Base-by-base conservation (phyloP, 2,113 vertebrate genomes). In the Perca schrenkii region DNA sequence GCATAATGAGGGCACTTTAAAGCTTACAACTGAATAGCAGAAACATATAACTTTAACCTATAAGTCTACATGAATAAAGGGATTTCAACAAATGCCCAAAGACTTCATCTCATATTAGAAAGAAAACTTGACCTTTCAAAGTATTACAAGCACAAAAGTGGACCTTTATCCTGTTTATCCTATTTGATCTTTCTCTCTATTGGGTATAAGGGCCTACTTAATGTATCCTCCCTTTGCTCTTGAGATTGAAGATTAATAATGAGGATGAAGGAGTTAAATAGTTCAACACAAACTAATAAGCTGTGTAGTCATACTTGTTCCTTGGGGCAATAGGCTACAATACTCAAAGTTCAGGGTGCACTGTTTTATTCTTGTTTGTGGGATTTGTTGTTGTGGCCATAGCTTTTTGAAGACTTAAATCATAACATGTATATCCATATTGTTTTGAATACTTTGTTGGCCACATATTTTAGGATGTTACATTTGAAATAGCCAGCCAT, bases 31-130 rank as follows among this genome's bases (percentile, higher is more conserved):
- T 22, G 1, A 68, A 84, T 34, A 6, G 34, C 22, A 68, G 8
- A 46, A 61, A 56, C 5, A 25, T 31, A 31, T 16, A 31, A 6
- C 4, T 47, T 56, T 21, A 43, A 75, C 21, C 31, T 6, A 31
- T 46, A 28, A 16, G 8, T n/a, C 13, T 46, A 16, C 3, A 22
- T 21, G 15, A 54, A 46, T 47, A 52, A 3, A 31, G 21, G 16
- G 34, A 69, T 67, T 63, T 52, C 10, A 65, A 72, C 54, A 57
- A 36, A 43, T 36, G 17, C 19, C n/a, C 14, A 36, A 6, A 79
- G n/a, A 19, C 16, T 62, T 52, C 4, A 28, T 53, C n/a, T 43
- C 12, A 40, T 6, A 19, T 5, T 34, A 4, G 21, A 57, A 58
- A 49, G 34, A 25, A 74, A 68, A 63, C 12, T 21, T 56, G 22